Evolutionary conservation across 2,113 vertebrate species (phyloP).

Genomic region (Dicentrarchus labrax): DNA sequence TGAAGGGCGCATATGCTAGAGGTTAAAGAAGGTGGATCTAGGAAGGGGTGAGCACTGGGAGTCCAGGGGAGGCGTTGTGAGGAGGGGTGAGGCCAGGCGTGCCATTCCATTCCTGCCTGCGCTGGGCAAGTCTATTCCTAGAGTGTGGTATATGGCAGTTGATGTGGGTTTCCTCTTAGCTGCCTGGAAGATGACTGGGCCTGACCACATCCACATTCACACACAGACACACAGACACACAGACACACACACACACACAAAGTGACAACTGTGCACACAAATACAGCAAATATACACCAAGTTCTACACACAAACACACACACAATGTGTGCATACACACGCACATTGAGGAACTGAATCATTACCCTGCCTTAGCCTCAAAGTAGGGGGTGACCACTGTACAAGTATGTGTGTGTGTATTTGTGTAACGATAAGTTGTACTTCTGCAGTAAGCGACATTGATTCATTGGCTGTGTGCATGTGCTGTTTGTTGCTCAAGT

Average conservation of each 20-base stretch:
- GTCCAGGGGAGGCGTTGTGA: constrained; percentile 50
- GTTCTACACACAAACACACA: neutral
- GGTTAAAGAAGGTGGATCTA: neutral
- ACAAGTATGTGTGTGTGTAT: constrained; percentile 39
- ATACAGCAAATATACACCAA: neutral
- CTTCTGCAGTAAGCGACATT: constrained; percentile 47
- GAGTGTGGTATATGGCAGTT: constrained; percentile 92
- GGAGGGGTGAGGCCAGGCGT: constrained; percentile 70
- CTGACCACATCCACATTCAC: constrained; percentile 95
- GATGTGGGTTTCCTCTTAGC: constrained; percentile 99
- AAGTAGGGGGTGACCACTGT: constrained; percentile 67
- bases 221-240: constrained; percentile 52
- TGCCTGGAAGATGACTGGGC: constrained; percentile 96
- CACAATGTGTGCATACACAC: constrained; percentile 14
- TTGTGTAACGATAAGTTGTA: constrained; percentile 56
- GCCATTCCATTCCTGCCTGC: constrained; percentile 79
- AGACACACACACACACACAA: constrained; percentile 2
- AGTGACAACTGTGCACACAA: neutral
- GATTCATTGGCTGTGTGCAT: constrained; percentile 45
- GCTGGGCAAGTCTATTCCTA: constrained; percentile 82
- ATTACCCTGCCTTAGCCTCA: constrained; percentile 83
- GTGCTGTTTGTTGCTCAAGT: constrained; percentile 62
- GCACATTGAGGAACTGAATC: constrained; percentile 92
- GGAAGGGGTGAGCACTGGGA: constrained; percentile 29
- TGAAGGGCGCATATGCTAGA: neutral